Conservation (phyloP, 2,113 vertebrate species). For the Pseudopodoces humilis region DNA sequence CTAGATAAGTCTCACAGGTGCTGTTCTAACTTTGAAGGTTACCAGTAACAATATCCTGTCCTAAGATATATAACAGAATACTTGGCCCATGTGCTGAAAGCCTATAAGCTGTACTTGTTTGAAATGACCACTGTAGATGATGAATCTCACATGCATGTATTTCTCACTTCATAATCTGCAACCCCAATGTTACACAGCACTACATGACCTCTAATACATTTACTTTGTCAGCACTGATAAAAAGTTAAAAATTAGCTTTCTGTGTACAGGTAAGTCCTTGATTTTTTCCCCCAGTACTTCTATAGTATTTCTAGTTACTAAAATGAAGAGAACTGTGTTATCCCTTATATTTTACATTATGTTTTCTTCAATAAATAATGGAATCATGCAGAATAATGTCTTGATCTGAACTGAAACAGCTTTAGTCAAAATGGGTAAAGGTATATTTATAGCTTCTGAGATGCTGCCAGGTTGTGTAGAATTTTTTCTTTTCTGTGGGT, state of each 20-base stretch:
- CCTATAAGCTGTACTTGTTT: background rate
- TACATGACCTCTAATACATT: constrained; percentile 54
- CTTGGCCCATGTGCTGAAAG: background rate
- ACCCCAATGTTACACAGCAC: background rate
- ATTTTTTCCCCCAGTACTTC: background rate
- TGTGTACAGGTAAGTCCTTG: constrained; percentile 54
- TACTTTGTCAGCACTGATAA: constrained; percentile 66
- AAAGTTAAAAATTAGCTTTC: constrained; percentile 75
- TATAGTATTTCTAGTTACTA: background rate
- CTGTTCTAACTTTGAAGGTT: constrained; percentile 75
- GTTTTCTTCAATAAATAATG: background rate
- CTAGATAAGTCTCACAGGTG: constrained; percentile 71
- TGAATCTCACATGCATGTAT: background rate
- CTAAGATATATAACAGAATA: constrained; percentile 72
- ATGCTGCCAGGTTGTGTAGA: background rate
- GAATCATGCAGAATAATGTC: background rate
- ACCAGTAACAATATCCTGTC: constrained; percentile 88
- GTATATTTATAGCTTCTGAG: background rate
- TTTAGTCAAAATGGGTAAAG: background rate
- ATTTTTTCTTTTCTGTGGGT: background rate
- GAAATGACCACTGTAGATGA: constrained; percentile 31
- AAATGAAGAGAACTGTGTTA: background rate
- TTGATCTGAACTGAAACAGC: background rate
- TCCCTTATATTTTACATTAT: background rate
- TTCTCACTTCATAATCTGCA: constrained; percentile 39